Evolutionary conservation across 2,888 invertebrate species (phyloP).

Genomic region (Octonoba sinensis): DNA sequence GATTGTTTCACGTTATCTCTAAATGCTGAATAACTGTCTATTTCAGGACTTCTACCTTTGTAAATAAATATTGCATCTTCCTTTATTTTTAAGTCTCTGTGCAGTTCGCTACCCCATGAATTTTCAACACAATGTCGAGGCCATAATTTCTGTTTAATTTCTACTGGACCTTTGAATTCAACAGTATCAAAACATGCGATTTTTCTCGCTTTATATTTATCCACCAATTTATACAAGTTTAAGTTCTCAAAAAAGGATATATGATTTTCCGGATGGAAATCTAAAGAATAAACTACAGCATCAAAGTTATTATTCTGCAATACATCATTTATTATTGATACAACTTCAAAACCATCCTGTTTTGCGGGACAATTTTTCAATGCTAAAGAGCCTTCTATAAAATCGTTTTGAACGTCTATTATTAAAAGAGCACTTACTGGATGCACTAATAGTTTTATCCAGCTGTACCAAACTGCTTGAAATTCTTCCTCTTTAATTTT

Average conservation of each 20-base stretch:
- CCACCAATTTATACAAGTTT: constrained; percentile 79
- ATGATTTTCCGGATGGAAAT: constrained; percentile 97
- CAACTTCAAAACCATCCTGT: constrained; percentile 89
- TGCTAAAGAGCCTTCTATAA: constrained; percentile 93
- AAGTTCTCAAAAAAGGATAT: constrained; percentile 97
- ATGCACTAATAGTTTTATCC: constrained; percentile 85
- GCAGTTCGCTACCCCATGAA: constrained; percentile 93
- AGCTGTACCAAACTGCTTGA: constrained; percentile 87
- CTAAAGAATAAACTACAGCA: constrained; percentile 90
- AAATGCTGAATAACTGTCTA: constrained; percentile 98
- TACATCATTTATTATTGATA: constrained; percentile 89
- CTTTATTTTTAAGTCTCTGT: constrained; percentile 82
- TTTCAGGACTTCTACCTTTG: constrained; percentile 92
- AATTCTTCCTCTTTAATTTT: constrained; percentile 86
- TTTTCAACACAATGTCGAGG: constrained; percentile 96
- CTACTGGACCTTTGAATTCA: constrained; percentile 87
- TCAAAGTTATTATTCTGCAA: constrained; percentile 78
- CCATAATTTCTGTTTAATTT: constrained; percentile 87
- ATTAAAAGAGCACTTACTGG: constrained; percentile 90
- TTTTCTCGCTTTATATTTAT: constrained; percentile 78
- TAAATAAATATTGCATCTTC: constrained; percentile 82
- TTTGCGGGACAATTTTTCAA: constrained; percentile 93
- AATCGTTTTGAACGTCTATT: constrained; percentile 98
- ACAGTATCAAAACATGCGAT: constrained; percentile 84
- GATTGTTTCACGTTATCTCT: constrained; percentile 95